phyloP scores from a whole-genome alignment of 2,888 invertebrate species.

The Lasioglossum lativentre region DNA sequence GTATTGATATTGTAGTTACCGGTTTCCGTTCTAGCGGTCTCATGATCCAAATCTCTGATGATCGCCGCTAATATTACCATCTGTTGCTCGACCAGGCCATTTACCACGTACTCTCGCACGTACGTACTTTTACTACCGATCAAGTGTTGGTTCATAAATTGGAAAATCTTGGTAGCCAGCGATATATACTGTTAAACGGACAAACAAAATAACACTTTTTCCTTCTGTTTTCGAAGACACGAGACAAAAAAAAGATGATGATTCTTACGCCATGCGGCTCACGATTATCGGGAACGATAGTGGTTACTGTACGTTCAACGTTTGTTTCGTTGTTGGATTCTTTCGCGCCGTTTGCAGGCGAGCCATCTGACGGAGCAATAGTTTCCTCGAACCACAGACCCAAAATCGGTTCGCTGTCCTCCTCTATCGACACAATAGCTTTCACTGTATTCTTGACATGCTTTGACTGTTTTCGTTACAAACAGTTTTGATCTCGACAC shows the following conservation, averaged over 20 bases:
- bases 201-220: not conserved
- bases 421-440: conserved; percentile 86
- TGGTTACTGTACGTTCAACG: conserved; percentile 85
- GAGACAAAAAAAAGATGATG: not conserved
- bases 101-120: conserved; percentile 89
- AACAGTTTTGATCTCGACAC: conserved; percentile 4
- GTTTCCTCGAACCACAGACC: conserved; percentile 98
- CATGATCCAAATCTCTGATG: conserved; percentile 95
- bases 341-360: conserved; percentile 86
- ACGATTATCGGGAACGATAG: conserved; percentile 91
- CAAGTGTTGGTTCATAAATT: conserved; percentile 93
- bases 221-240: not conserved
- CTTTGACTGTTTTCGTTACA: not conserved
- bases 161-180: conserved; percentile 94
- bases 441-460: conserved; percentile 69
- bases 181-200: conserved; percentile 90
- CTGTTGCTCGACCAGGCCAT: conserved; percentile 93
- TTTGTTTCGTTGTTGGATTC: conserved; percentile 85
- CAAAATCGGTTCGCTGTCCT: conserved; percentile 93
- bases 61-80: conserved; percentile 95
- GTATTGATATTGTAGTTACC: conserved; percentile 79
- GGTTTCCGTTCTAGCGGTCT: conserved; percentile 93
- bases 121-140: conserved; percentile 90
- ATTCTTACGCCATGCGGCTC: conserved; percentile 89
- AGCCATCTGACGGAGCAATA: conserved; percentile 90